Evolutionary conservation across 1,140 invertebrate species (phyloP), one percentile per base, ranked within the genome.

Genomic region (Luehdorfia chinensis): DNA sequence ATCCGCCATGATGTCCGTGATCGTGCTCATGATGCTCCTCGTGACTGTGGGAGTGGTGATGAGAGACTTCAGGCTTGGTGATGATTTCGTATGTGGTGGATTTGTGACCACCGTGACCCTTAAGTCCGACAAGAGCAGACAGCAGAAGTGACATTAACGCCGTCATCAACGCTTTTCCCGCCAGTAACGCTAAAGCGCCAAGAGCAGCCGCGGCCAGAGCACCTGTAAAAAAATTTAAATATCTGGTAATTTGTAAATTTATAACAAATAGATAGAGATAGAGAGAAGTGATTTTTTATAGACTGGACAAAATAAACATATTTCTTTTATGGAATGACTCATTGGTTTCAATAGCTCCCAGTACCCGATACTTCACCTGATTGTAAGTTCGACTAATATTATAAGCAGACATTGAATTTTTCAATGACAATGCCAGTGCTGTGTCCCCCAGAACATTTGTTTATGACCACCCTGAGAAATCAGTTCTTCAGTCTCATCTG

Each of bases 111-210:
- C 89, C 72, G 1, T 90, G 80, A 0, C 92, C 90, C 54, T 94
- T 94, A 0, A 95, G 75, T 0, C 92, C 93, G 2, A 94, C 89
- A 1, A 95, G 90, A 0, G 91, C 93, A 0, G 94, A 93, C 0
- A 95, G 78, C 59, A 94, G 90, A 0, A 95, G 76, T 0, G 94
- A 93, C 89, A 95, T 92, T 2, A 95, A 61, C 2, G 92, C 93
- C 0, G 93, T 93, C 92, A 95, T 94, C 6, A 95, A 68, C 2
- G 94, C 94, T 75, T 95, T 95, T 6, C 94, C 94, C 1, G 94
- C 93, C 2, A 95, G 73, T 2, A 93, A 80, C 0, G 93, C 94
- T 2, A 95, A 66, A 0, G 91, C 92, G n/a, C 92, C 93, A 14
- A 95, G 80, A 2, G 91, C 93, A 9, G 94, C 72, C 0, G 93